Percentiles rank a stretch among this genome's conserved stretches.
phyloP scores from a whole-genome alignment of 2,113 vertebrate species.

The Mobula birostris region DNA sequence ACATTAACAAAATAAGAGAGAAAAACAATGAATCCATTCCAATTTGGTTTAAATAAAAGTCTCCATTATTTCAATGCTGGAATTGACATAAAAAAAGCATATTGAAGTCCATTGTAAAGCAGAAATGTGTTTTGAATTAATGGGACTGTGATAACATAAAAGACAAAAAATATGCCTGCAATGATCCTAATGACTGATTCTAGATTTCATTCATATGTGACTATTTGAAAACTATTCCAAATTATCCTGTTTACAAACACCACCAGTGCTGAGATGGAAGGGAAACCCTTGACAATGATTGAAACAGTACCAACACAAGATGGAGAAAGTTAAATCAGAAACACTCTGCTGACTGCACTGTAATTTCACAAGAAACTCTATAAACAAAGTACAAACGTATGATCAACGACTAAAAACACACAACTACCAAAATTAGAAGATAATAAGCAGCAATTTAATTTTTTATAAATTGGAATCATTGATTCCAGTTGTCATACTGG shows the following conservation, averaged over 20 bases:
- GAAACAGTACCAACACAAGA: background rate
- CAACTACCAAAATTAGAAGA: background rate
- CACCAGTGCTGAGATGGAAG: background rate
- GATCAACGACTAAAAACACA: background rate
- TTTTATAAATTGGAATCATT: background rate
- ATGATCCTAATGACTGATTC: background rate
- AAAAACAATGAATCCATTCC: slow-evolving; percentile 5
- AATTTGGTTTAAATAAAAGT: background rate
- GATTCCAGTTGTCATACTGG: background rate
- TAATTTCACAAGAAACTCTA: background rate
- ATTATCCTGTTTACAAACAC: background rate
- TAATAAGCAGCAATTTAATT: background rate
- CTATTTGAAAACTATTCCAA: background rate
- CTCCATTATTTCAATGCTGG: background rate
- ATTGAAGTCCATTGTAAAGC: background rate
- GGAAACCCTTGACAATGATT: background rate
- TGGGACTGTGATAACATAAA: slow-evolving; percentile 1
- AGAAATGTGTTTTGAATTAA: slow-evolving; percentile 29
- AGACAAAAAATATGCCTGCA: background rate
- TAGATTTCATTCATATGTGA: background rate
- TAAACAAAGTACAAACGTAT: background rate
- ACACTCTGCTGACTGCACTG: background rate
- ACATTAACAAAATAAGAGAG: background rate
- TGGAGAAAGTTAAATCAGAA: background rate
- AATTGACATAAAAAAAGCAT: slow-evolving; percentile 12